Conservation (phyloP, 2,797 vertebrate genomes). For the Enteromius argenteus region DNA sequence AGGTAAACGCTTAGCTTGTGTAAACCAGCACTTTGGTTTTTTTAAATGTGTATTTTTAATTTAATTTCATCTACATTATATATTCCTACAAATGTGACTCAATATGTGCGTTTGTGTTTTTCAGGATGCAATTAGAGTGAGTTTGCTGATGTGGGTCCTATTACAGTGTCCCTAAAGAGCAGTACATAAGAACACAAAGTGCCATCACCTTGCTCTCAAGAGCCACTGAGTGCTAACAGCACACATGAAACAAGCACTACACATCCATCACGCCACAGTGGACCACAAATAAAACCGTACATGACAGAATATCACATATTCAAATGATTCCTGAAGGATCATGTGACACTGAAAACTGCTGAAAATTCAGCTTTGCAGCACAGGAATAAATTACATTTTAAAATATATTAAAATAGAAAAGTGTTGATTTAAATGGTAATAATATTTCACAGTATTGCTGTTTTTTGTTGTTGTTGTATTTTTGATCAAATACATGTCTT, state of each 20-base stretch:
- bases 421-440: background rate
- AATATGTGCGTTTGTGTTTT: slow-evolving; percentile 41
- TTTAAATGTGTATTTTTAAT: background rate
- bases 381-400: background rate
- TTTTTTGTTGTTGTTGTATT: background rate
- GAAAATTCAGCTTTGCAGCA: background rate
- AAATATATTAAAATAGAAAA: background rate
- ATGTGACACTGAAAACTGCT: background rate
- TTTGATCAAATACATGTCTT: background rate
- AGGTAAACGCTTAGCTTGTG: background rate
- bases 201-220: background rate
- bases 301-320: background rate
- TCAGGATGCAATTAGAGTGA: slow-evolving; percentile 56
- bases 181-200: slow-evolving; percentile 8
- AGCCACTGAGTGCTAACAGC: slow-evolving; percentile 3
- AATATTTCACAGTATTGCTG: background rate
- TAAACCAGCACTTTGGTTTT: background rate
- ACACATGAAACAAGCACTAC: slow-evolving; percentile 14
- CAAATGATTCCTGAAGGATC: background rate
- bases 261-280: background rate
- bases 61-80: background rate
- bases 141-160: slow-evolving; percentile 64
- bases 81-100: background rate
- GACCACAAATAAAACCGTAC: background rate
- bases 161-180: slow-evolving; percentile 67